phyloP scores from a whole-genome alignment of 2,888 invertebrate species.

The Phyllotreta cruciferae region DNA sequence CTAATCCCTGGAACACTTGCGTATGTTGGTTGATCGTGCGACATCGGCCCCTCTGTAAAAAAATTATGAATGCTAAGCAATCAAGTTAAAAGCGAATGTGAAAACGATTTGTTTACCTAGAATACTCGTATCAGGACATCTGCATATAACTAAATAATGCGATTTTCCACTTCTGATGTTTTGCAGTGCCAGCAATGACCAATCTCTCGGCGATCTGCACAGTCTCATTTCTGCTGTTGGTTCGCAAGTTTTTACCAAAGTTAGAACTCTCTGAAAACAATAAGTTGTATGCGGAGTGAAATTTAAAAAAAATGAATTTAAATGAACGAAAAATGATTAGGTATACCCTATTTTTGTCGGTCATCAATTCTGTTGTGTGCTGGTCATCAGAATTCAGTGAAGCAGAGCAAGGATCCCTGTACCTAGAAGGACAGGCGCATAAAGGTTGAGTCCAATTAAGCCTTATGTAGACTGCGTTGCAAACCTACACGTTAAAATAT shows the following conservation, averaged over 20 bases:
- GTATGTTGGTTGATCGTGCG: constrained; percentile 92
- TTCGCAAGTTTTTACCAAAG: constrained; percentile 92
- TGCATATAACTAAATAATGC: constrained; percentile 90
- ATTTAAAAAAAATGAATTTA: not conserved
- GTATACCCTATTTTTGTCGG: constrained; percentile 81
- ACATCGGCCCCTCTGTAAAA: constrained; percentile 86
- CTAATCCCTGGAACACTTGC: constrained; percentile 92
- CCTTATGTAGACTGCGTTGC: constrained; percentile 91
- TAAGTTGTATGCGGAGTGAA: not conserved
- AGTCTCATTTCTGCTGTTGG: constrained; percentile 90
- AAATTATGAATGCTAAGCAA: not conserved
- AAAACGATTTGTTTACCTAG: constrained; percentile 68
- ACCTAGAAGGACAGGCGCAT: constrained; percentile 89
- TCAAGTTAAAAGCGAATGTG: too few species aligned
- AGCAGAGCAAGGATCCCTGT: constrained; percentile 90
- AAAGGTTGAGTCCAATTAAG: constrained; percentile 92
- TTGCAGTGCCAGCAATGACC: constrained; percentile 89
- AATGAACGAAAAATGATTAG: too few species aligned
- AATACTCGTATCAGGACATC: constrained; percentile 84
- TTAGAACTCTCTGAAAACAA: constrained; percentile 73
- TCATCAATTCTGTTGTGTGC: constrained; percentile 89
- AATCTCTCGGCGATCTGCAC: constrained; percentile 87
- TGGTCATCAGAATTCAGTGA: constrained; percentile 89
- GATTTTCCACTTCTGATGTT: constrained; percentile 93
- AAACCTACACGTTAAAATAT: constrained; percentile 67